Evolutionary conservation across 2,888 invertebrate genomes (phyloP).

Genomic region (Plebejus melissa): DNA sequence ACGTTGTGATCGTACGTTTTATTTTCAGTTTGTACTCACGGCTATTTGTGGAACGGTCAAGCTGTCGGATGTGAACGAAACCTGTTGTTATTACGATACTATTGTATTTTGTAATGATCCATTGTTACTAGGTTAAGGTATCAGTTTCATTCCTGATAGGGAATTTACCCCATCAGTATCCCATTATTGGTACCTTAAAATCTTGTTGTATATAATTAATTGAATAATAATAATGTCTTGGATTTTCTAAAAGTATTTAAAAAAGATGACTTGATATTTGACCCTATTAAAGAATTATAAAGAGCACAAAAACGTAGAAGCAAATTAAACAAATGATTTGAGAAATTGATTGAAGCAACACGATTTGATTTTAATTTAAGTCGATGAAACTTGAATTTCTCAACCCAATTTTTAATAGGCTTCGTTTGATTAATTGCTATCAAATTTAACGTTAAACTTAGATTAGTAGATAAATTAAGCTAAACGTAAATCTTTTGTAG

Average conservation of each 20-base stretch:
- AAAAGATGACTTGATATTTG: too few relatives aligned
- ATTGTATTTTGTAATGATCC: conserved; percentile 28
- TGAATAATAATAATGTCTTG: not conserved
- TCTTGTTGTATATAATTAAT: not conserved
- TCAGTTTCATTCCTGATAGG: not conserved
- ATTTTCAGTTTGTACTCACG: conserved; percentile 70
- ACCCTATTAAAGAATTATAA: not conserved
- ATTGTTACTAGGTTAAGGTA: not conserved
- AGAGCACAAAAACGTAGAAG: not conserved
- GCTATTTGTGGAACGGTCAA: conserved; percentile 62
- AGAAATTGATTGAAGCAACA: not conserved
- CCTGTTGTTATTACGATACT: conserved; percentile 44
- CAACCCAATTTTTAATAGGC: not conserved
- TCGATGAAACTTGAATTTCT: not conserved
- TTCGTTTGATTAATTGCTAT: conserved; percentile 38
- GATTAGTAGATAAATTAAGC: conserved; percentile 17
- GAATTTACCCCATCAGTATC: not conserved
- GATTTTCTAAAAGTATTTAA: too few relatives aligned
- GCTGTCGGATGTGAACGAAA: conserved; percentile 46
- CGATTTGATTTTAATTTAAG: conserved; percentile 27
- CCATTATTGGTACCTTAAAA: not conserved
- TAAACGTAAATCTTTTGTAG: conserved; percentile 16
- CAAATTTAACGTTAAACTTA: conserved; percentile 14
- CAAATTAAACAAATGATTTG: too few relatives aligned
- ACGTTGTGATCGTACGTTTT: conserved; percentile 72